Conservation (phyloP, 1,140 invertebrate species). For the Cydia fagiglandana region DNA sequence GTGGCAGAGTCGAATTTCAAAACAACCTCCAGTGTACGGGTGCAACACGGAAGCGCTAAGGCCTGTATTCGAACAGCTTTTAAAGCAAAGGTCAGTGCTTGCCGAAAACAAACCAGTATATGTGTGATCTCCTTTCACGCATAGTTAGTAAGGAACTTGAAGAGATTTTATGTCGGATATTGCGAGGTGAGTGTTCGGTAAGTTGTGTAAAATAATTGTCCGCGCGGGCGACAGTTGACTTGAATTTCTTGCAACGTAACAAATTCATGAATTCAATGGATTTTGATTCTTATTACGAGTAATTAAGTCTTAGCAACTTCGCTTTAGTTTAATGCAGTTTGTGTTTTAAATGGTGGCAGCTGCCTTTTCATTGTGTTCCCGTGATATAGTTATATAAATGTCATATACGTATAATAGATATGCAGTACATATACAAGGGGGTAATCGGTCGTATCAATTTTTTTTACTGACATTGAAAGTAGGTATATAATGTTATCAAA, state of each 20-base stretch:
- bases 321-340: background rate
- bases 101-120: background rate
- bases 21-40: conserved; percentile 40
- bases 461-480: no score
- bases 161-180: background rate
- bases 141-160: background rate
- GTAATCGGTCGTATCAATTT: no score
- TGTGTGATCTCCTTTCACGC: background rate
- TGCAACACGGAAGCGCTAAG: conserved; percentile 43
- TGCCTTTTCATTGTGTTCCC: background rate
- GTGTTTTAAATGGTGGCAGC: background rate
- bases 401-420: no score
- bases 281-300: background rate
- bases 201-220: background rate
- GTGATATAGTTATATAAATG: background rate
- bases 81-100: background rate
- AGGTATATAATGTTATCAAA: no score
- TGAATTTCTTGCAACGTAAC: conserved; percentile 37
- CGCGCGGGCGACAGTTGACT: conserved; percentile 40
- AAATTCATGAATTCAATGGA: background rate
- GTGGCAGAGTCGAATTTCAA: conserved; percentile 47
- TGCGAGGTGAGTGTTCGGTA: background rate
- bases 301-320: background rate
- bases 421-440: background rate
- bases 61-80: background rate